These are phyloP conservation scores for Embiotoca jacksoni DNA, from an alignment of 2,113 vertebrate genomes.

Conservation along the genomic window DNA sequence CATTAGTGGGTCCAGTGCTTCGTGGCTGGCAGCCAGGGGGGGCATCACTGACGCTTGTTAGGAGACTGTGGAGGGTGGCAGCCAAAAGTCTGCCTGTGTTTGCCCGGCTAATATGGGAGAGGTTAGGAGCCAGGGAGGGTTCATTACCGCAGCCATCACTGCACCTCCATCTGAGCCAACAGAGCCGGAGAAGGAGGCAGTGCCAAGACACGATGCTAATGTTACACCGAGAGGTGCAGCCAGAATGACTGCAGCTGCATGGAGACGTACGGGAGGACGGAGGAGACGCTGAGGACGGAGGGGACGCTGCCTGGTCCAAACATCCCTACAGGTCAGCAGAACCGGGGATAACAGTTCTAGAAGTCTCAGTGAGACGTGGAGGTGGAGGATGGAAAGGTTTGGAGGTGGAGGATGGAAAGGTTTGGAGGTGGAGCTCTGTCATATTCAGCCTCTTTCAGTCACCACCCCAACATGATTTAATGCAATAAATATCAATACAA, in stretches of 20 bases:
- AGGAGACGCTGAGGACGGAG: neutral
- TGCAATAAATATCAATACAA: too few relatives aligned
- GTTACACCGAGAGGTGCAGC: neutral
- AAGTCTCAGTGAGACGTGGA: too few relatives aligned
- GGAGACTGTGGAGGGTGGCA: slow-evolving; percentile 42
- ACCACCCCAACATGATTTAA: too few relatives aligned
- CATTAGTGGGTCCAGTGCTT: slow-evolving; percentile 44
- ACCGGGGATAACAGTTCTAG: too few relatives aligned
- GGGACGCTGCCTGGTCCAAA: neutral
- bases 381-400: too few relatives aligned
- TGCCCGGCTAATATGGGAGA: slow-evolving; percentile 58
- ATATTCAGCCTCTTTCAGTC: too few relatives aligned
- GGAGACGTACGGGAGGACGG: neutral
- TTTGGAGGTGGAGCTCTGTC: too few relatives aligned
- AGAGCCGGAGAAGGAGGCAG: slow-evolving; percentile 35
- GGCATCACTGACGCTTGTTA: slow-evolving; percentile 57
- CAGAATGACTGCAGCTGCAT: neutral
- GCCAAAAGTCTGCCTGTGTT: slow-evolving; percentile 66
- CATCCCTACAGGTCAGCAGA: too few relatives aligned
- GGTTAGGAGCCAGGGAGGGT: slow-evolving; percentile 54
- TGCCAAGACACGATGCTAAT: slow-evolving; percentile 32
- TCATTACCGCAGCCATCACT: slow-evolving; percentile 52
- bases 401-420: too few relatives aligned
- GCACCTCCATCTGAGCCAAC: slow-evolving; percentile 46
- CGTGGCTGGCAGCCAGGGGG: slow-evolving; percentile 52